These are phyloP conservation scores for Plestiodon gilberti DNA, from an alignment of 2,113 vertebrate genomes.

Conservation along the genomic window DNA sequence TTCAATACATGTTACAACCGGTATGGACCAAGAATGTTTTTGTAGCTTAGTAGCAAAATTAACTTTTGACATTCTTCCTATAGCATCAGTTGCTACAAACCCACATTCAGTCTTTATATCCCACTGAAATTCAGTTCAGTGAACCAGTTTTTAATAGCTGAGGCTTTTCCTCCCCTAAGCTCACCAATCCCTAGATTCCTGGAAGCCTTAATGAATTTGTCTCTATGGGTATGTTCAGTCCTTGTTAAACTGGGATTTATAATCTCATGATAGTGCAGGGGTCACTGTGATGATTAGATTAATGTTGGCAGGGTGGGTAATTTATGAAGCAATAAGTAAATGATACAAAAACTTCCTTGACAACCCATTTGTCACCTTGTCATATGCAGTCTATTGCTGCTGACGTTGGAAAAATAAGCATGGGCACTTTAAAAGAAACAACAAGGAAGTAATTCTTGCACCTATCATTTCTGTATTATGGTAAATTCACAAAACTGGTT, in stretches of 20 bases:
- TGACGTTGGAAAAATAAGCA: background rate
- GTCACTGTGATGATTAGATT: conserved; percentile 27
- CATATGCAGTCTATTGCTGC: conserved; percentile 20
- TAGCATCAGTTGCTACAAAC: background rate
- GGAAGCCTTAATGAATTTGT: conserved; percentile 44
- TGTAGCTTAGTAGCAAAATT: conserved; percentile 11
- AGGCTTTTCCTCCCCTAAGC: background rate
- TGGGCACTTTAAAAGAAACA: background rate
- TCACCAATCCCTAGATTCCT: background rate
- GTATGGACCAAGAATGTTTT: conserved; percentile 5
- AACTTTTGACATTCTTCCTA: conserved; percentile 5
- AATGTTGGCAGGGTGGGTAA: conserved; percentile 45
- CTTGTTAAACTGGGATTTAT: conserved; percentile 29
- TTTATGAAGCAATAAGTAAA: conserved; percentile 69
- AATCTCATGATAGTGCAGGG: conserved; percentile 5
- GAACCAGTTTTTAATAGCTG: conserved; percentile 9
- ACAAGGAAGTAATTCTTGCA: background rate
- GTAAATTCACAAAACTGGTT: background rate
- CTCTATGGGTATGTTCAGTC: conserved; percentile 12
- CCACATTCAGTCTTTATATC: background rate
- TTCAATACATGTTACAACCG: background rate
- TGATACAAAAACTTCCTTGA: conserved; percentile 46
- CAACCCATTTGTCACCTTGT: conserved; percentile 49
- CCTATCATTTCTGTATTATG: background rate
- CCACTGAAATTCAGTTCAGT: conserved; percentile 13